These are phyloP conservation scores for Oenanthe melanoleuca DNA, from an alignment of 2,113 vertebrate genomes.

Conservation along the genomic window DNA sequence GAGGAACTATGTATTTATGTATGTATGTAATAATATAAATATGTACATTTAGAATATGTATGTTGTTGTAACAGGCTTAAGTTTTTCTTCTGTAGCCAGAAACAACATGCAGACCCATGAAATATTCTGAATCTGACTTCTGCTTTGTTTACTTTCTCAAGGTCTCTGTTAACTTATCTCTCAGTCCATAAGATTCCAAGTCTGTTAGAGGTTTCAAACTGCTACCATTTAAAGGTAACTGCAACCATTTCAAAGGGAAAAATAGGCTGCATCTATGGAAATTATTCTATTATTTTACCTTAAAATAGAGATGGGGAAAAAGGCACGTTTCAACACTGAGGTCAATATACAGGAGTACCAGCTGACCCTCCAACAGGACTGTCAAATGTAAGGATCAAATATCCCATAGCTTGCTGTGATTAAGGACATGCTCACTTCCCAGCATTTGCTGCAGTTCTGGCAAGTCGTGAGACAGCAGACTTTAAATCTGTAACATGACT, in stretches of 20 bases:
- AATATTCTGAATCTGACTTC: background rate
- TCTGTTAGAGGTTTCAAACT: background rate
- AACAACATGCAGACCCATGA: background rate
- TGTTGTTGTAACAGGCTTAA: background rate
- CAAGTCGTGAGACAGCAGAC: constrained; percentile 42
- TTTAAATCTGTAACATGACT: constrained; percentile 40
- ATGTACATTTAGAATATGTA: background rate
- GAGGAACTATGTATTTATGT: background rate
- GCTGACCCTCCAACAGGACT: background rate
- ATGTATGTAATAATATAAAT: background rate
- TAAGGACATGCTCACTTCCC: background rate
- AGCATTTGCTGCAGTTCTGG: constrained; percentile 34
- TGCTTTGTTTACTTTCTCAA: background rate
- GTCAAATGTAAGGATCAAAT: background rate
- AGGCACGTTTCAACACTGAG: background rate
- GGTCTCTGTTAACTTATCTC: background rate
- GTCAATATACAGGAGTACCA: background rate
- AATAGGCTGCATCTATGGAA: background rate
- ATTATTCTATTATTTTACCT: background rate
- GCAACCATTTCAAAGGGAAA: background rate
- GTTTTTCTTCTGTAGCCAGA: background rate
- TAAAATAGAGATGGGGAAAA: background rate
- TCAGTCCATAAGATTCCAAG: background rate
- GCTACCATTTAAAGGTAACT: background rate
- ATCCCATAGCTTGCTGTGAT: background rate